phyloP scores from a whole-genome alignment of 2,797 vertebrate genomes.

The Gobio occitaniae region DNA sequence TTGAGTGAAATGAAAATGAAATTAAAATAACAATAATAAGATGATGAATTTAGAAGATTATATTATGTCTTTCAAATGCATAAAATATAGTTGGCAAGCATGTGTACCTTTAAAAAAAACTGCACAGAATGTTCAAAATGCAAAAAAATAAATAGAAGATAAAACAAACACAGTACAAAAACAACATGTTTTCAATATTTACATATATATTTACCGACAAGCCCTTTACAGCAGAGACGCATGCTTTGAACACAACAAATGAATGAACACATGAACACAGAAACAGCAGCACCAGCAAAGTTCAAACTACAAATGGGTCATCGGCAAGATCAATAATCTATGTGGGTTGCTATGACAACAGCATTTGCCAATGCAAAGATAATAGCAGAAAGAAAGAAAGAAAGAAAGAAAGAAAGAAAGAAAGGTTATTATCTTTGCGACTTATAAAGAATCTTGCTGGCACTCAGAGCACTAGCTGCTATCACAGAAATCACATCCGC shows the following conservation, averaged over 20 bases:
- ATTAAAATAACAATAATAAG: background rate
- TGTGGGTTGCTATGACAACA: slow-evolving; percentile 60
- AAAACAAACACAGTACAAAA: slow-evolving; percentile 1
- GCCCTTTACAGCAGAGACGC: background rate
- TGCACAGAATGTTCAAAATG: background rate
- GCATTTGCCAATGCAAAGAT: slow-evolving; percentile 28
- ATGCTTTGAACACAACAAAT: background rate
- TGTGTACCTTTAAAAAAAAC: background rate
- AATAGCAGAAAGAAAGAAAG: slow-evolving; percentile 8
- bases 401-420: background rate
- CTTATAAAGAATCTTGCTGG: slow-evolving; percentile 27
- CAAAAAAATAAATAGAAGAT: background rate
- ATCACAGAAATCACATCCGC: slow-evolving; percentile 38
- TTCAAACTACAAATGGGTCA: slow-evolving; percentile 45
- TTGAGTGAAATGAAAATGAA: background rate
- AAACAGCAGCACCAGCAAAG: slow-evolving; percentile 28
- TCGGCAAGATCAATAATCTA: slow-evolving; percentile 57
- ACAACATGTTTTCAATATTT: background rate
- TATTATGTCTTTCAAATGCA: background rate
- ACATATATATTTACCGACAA: background rate
- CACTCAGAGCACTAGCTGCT: slow-evolving; percentile 18
- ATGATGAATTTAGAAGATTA: background rate
- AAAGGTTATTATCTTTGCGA: slow-evolving; percentile 7
- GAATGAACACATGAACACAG: slow-evolving; percentile 18
- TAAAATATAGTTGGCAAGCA: background rate